These are phyloP conservation scores for Danio albolineatus DNA, from an alignment of 2,797 vertebrate species.

Conservation along the genomic window DNA sequence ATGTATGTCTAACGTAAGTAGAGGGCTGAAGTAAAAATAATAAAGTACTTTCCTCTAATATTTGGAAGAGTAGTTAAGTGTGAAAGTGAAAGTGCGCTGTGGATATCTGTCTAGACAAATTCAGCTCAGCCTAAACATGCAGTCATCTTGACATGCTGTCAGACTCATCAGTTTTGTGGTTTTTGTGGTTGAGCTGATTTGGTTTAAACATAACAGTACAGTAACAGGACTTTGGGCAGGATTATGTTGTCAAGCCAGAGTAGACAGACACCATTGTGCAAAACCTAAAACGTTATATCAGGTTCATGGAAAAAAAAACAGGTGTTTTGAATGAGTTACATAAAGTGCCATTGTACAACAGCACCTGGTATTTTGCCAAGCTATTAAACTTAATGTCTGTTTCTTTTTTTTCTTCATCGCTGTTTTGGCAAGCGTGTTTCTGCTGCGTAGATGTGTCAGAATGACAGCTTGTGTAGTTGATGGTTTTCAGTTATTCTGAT, in stretches of 20 bases:
- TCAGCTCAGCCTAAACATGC: background rate
- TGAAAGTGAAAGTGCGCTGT: background rate
- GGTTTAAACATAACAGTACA: conserved; percentile 14
- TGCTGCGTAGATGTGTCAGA: conserved; percentile 43
- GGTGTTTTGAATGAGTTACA: conserved; percentile 19
- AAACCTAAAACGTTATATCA: background rate
- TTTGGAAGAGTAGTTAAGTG: background rate
- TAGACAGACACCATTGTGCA: no score
- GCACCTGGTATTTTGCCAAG: conserved; percentile 27
- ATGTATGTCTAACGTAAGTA: background rate
- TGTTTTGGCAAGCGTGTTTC: conserved; percentile 39
- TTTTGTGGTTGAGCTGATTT: conserved; percentile 37
- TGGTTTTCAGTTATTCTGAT: conserved; percentile 67
- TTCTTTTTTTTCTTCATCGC: conserved; percentile 41
- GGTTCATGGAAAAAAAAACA: conserved; percentile 15
- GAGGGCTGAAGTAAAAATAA: no score
- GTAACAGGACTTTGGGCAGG: background rate
- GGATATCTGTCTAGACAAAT: background rate
- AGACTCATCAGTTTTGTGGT: conserved; percentile 19
- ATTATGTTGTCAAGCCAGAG: background rate
- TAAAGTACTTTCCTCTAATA: no score
- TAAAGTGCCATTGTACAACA: background rate
- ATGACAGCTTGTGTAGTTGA: conserved; percentile 57
- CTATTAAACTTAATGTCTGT: conserved; percentile 18
- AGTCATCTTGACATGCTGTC: conserved; percentile 30